phyloP scores from a whole-genome alignment of 2,888 invertebrate species.

The Andrena haemorrhoa region DNA sequence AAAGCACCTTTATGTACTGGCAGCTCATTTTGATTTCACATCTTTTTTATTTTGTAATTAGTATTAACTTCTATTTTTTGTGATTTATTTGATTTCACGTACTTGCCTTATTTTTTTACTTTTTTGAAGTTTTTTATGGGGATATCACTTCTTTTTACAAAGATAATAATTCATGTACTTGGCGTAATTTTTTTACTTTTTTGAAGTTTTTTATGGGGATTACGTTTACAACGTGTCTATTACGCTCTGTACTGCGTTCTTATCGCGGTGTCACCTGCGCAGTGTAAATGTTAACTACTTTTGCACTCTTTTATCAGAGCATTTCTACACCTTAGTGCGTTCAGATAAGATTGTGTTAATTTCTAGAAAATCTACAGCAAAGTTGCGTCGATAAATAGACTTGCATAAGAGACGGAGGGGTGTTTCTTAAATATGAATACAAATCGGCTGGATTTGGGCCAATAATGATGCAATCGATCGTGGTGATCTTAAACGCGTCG shows the following conservation, averaged over 20 bases:
- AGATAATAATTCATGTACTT: no score
- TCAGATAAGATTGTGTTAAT: slow-evolving; percentile 27
- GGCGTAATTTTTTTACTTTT: no score
- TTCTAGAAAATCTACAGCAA: not conserved
- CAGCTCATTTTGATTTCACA: no score
- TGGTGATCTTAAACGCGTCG: slow-evolving; percentile 49
- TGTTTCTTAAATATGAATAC: slow-evolving; percentile 58
- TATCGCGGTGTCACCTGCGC: not conserved
- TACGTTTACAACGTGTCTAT: not conserved
- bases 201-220: no score
- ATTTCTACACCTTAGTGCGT: slow-evolving; percentile 16
- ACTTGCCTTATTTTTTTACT: no score
- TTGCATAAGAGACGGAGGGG: slow-evolving; percentile 21
- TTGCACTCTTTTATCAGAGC: slow-evolving; percentile 30
- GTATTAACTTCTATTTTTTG: no score
- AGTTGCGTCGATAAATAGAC: not conserved
- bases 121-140: no score
- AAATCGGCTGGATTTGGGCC: slow-evolving; percentile 66
- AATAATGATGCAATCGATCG: slow-evolving; percentile 67
- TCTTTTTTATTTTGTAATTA: no score
- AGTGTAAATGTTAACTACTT: not conserved
- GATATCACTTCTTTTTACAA: no score
- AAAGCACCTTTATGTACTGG: no score
- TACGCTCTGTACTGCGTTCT: not conserved
- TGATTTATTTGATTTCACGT: no score